A percentile compares a stretch with the other conserved stretches of the same genome.
Conservation (phyloP, 2,797 vertebrate genomes). For the Anguilla megastoma region DNA sequence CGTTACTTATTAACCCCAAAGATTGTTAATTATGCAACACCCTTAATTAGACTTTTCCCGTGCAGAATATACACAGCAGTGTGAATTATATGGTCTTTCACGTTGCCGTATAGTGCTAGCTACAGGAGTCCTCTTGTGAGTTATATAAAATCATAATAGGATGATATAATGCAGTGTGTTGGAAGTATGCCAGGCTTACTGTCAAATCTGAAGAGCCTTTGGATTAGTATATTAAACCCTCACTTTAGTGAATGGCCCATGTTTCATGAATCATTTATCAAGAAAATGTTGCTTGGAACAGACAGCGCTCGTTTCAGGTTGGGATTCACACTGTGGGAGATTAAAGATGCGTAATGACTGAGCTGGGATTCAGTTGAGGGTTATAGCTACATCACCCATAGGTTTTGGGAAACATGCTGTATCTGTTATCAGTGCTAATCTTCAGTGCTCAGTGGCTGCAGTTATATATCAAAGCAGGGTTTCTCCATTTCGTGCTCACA, state of each 20-base stretch:
- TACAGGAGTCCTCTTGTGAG: neutral
- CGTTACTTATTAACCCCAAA: conserved; percentile 20
- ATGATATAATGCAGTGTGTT: conserved; percentile 19
- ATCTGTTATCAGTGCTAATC: neutral
- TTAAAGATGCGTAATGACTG: neutral
- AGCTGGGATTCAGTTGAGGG: neutral
- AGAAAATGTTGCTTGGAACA: neutral
- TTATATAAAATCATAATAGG: conserved; percentile 6
- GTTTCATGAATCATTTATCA: conserved; percentile 10
- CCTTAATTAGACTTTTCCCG: conserved; percentile 8
- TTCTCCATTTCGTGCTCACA: neutral
- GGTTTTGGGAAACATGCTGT: neutral
- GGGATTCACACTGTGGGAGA: neutral
- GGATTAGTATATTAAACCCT: conserved; percentile 26
- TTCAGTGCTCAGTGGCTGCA: neutral
- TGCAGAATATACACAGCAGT: neutral
- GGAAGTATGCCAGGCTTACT: neutral
- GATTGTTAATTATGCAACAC: conserved; percentile 1
- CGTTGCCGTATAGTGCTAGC: neutral
- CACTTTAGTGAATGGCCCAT: neutral
- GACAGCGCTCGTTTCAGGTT: neutral
- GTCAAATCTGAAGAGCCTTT: neutral
- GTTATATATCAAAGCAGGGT: neutral
- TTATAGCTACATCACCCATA: neutral
- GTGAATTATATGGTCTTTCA: neutral